Conservation (phyloP, 2,113 vertebrate genomes). For the Cryptomyrus ogoouensis region DNA sequence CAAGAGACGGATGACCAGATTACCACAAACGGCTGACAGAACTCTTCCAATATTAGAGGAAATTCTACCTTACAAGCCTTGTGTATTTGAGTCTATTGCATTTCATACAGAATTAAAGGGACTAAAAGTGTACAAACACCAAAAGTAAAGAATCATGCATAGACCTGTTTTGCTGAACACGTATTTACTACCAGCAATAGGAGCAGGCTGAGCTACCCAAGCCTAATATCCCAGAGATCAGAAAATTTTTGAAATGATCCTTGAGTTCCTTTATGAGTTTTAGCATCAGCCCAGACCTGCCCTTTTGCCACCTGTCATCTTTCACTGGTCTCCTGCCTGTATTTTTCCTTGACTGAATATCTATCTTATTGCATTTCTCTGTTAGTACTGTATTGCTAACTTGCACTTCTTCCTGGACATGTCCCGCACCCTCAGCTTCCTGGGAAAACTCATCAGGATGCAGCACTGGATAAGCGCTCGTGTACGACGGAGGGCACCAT, state of each 20-base stretch:
- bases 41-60: neutral
- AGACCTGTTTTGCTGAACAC: slow-evolving; percentile 66
- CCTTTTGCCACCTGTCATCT: neutral
- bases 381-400: neutral
- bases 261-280: neutral
- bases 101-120: neutral
- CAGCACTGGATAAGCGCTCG: neutral
- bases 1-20: neutral
- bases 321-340: neutral
- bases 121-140: neutral
- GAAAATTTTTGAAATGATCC: neutral
- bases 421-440: neutral
- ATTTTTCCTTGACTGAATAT: neutral
- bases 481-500: neutral
- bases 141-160: slow-evolving; percentile 47
- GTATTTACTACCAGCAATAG: slow-evolving; percentile 70
- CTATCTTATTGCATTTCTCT: neutral
- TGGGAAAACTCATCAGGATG: neutral
- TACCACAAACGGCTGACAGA: neutral
- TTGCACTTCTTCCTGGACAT: neutral
- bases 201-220: slow-evolving; percentile 54
- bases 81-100: neutral
- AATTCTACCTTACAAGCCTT: neutral
- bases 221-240: slow-evolving; percentile 46
- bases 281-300: neutral